A percentile compares a stretch with the other conserved stretches of the same genome.
phyloP scores from a whole-genome alignment of 1,140 invertebrate species.

The Diprion similis region DNA sequence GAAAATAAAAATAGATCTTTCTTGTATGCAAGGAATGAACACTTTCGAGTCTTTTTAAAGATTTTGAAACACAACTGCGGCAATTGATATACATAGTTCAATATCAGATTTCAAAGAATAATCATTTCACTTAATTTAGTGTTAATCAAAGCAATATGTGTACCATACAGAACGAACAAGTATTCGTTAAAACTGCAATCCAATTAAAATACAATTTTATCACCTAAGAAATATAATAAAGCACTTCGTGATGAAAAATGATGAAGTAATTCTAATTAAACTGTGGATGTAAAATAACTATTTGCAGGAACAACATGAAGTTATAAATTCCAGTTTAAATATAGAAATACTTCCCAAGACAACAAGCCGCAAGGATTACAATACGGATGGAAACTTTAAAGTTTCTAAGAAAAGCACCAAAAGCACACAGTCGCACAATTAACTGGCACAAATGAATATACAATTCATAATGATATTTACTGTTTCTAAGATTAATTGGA shows the following conservation, averaged over 20 bases:
- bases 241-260: neutral
- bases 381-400: neutral
- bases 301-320: neutral
- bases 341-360: neutral
- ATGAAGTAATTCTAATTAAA: neutral
- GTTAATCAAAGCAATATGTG: neutral
- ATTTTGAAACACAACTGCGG: neutral
- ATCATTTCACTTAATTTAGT: neutral
- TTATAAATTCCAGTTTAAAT: neutral
- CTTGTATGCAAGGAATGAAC: neutral
- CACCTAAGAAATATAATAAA: too few relatives aligned
- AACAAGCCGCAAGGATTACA: neutral
- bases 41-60: too few relatives aligned
- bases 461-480: neutral
- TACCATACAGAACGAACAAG: neutral
- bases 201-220: neutral
- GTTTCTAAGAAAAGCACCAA: neutral
- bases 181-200: neutral
- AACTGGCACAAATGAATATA: neutral
- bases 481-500: neutral
- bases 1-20: constrained; percentile 1
- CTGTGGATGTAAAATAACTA: too few relatives aligned
- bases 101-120: too few relatives aligned
- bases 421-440: neutral
- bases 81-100: neutral